Evolutionary conservation across 2,888 invertebrate species (phyloP).

Genomic region (Mechanitis messenoides): DNA sequence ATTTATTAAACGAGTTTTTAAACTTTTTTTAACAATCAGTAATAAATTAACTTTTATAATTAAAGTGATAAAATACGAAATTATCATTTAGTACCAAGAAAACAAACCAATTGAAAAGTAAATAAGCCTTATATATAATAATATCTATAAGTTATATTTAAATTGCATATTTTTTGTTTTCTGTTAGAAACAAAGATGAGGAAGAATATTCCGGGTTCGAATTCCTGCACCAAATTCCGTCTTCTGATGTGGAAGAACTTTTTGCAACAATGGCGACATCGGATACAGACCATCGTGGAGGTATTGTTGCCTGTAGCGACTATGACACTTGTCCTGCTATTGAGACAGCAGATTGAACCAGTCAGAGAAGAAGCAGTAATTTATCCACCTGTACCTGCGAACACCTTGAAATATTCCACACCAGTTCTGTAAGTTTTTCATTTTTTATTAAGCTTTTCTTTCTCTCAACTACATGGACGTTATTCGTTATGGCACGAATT

Average conservation of each 20-base stretch:
- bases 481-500: too few relatives aligned
- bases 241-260: slow-evolving; percentile 91
- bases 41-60: too few relatives aligned
- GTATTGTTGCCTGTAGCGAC: slow-evolving; percentile 81
- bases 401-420: slow-evolving; percentile 33
- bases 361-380: slow-evolving; percentile 38
- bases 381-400: slow-evolving; percentile 51
- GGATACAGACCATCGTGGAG: slow-evolving; percentile 81
- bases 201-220: slow-evolving; percentile 38
- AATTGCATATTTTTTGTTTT: background rate
- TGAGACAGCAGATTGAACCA: slow-evolving; percentile 81
- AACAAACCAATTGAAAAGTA: too few relatives aligned
- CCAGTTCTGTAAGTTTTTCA: slow-evolving; percentile 49
- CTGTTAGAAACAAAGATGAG: slow-evolving; percentile 28
- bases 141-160: background rate
- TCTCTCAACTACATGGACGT: too few relatives aligned
- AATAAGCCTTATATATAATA: background rate
- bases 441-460: background rate
- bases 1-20: too few relatives aligned
- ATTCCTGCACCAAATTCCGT: slow-evolving; percentile 76
- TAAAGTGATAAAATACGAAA: too few relatives aligned
- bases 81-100: too few relatives aligned
- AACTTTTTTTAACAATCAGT: too few relatives aligned
- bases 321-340: slow-evolving; percentile 80
- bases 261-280: slow-evolving; percentile 84